A percentile compares a stretch with the other conserved stretches of the same genome.
These are phyloP conservation scores for Drosophila dunni DNA, from an alignment of 1,140 invertebrate species.

Conservation along the genomic window DNA sequence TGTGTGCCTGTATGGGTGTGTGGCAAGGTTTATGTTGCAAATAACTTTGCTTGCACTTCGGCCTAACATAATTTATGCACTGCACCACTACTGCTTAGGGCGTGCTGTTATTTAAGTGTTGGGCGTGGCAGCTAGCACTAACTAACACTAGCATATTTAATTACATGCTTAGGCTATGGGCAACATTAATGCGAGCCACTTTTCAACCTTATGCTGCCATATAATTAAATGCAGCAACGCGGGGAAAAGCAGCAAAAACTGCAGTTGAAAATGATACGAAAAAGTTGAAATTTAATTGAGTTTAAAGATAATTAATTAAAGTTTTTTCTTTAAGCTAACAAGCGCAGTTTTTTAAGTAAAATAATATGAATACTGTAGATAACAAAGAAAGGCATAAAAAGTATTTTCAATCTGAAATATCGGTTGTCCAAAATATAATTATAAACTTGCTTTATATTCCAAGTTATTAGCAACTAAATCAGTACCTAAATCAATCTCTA, in stretches of 20 bases:
- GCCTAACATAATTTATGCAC: conserved; percentile 79
- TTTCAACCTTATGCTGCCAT: conserved; percentile 51
- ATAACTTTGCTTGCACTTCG: conserved; percentile 78
- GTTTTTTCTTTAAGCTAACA: no score
- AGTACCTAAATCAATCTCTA: no score
- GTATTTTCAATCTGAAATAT: no score
- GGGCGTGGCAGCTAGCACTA: conserved; percentile 28
- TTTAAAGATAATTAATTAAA: no score
- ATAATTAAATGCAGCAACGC: conserved; percentile 53
- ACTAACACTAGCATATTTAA: conserved; percentile 62
- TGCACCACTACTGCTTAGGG: conserved; percentile 29
- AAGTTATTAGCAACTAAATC: no score
- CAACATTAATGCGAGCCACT: conserved; percentile 58
- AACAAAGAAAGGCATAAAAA: no score
- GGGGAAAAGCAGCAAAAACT: conserved; percentile 9
- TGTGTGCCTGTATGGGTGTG: conserved; percentile 15
- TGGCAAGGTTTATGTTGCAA: conserved; percentile 65
- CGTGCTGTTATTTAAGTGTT: conserved; percentile 28
- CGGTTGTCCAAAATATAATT: no score
- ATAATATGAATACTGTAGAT: no score
- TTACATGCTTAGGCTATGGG: conserved; percentile 66
- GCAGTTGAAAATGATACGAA: conserved; percentile 7
- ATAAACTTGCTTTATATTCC: no score
- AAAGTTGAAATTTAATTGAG: neutral
- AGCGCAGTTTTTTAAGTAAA: no score